Percentiles rank a stretch among this genome's conserved stretches.
phyloP scores from a whole-genome alignment of 2,888 invertebrate genomes.

The Cephonodes hylas region DNA sequence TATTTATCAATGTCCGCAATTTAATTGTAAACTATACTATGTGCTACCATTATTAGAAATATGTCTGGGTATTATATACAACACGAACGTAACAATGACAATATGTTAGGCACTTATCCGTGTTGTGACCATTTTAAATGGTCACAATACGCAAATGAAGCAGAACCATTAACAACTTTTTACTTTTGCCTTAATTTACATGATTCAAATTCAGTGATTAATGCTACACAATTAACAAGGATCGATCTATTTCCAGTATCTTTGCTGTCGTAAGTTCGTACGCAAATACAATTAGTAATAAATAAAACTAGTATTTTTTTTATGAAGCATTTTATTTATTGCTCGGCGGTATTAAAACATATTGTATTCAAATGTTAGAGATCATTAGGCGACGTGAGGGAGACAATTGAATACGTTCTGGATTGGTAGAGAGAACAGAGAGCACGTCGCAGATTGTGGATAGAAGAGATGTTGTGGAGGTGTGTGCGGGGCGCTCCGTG shows the following conservation, averaged over 20 bases:
- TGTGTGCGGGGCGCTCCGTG: not conserved
- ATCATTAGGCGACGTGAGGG: not conserved
- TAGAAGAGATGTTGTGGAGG: not conserved
- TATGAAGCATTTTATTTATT: not conserved
- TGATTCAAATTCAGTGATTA: not conserved
- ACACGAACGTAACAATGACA: not conserved
- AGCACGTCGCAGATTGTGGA: constrained; percentile 1
- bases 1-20: not conserved
- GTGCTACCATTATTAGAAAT: not conserved
- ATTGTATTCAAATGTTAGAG: not conserved
- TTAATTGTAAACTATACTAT: not conserved
- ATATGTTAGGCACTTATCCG: not conserved
- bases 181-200: not conserved
- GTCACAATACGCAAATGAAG: constrained; percentile 7
- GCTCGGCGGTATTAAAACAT: not conserved
- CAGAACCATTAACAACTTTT: not conserved
- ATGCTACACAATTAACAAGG: not conserved
- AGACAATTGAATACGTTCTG: not conserved
- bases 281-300: not conserved
- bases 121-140: not conserved
- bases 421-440: not conserved
- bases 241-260: not conserved
- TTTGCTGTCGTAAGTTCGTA: not conserved
- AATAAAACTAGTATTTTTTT: not conserved
- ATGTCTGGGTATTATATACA: not conserved